Evolutionary conservation across 2,888 invertebrate genomes (phyloP), one percentile per base, ranked within the genome.

Genomic region (Cerastis rubricosa): DNA sequence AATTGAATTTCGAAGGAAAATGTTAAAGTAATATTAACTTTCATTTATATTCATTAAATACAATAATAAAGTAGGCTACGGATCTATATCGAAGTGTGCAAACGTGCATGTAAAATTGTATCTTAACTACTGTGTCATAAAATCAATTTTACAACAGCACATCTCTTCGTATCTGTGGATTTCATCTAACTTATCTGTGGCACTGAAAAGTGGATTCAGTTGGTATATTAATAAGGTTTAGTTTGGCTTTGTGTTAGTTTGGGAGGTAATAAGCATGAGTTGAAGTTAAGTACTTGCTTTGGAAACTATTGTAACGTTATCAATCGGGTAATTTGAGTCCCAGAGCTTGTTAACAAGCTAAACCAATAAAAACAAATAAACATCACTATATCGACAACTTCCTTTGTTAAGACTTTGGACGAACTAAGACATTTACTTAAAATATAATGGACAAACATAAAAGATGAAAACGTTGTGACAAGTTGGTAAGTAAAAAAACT

Each of bases 1-100:
- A 90, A 90, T 89, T 89, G 88, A 90, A 90, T 90, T 88, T 89
- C 76, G 82, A 88, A 88, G 81, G 88, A 91, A 89, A 91, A 91
- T 89, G 89, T 90, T 89, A 89, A 89, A 89, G 90, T 90, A 90
- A 92, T 91, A 89, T 92, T 91, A 91, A 89, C 91, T 90, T 92
- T 93, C 92, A 93, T 94, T 93, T 92, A 92, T 92, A 93, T 94
- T 94, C 93, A 93, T 93, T 92, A 93, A 89, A 90, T 89, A 92
- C 91, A 92, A 92, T 91, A 93, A 93, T 89, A 92, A 91, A 91
- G 89, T 91, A 91, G 87, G 89, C 89, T 90, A 85, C 86, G 87
- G 88, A 89, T 90, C 90, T 89, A 87, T 90, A 88, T 84, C 87
- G 86, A 89, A 90, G 83, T 83, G 78, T 64, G 40, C 19, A 59